Percentiles rank a stretch among this genome's conserved stretches.
These are phyloP conservation scores for Thaumatotibia leucotreta DNA, from an alignment of 1,140 invertebrate genomes.

Conservation along the genomic window DNA sequence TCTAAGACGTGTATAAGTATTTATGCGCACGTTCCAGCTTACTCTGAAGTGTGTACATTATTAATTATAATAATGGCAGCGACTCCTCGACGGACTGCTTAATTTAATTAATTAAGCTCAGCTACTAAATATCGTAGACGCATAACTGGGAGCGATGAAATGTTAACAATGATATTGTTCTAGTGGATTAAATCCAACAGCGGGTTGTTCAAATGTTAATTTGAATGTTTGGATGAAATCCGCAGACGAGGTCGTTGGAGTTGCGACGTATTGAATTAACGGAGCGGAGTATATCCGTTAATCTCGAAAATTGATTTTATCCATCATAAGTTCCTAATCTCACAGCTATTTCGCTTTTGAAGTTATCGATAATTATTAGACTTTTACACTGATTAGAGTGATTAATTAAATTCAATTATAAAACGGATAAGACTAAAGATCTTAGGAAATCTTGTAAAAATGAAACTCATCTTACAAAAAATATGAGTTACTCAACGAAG, in stretches of 20 bases:
- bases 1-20: background rate
- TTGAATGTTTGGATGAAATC: constrained; percentile 58
- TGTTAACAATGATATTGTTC: constrained; percentile 71
- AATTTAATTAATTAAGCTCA: constrained; percentile 63
- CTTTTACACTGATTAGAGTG: too few relatives aligned
- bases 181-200: constrained; percentile 59
- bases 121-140: constrained; percentile 55
- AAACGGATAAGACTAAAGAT: too few relatives aligned
- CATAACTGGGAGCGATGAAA: constrained; percentile 59
- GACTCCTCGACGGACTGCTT: constrained; percentile 40
- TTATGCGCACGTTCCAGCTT: background rate
- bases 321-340: background rate
- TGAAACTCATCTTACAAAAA: background rate
- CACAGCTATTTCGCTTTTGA: background rate
- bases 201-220: constrained; percentile 59
- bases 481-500: background rate
- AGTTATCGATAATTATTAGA: background rate
- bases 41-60: constrained; percentile 33
- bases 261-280: constrained; percentile 48
- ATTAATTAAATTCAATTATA: too few relatives aligned
- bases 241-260: constrained; percentile 42
- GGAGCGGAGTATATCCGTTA: constrained; percentile 33
- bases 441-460: too few relatives aligned
- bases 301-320: constrained; percentile 32
- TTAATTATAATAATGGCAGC: constrained; percentile 55